A percentile compares a stretch with the other conserved stretches of the same genome.
phyloP scores from a whole-genome alignment of 2,888 invertebrate species.

The Endomychus coccineus region DNA sequence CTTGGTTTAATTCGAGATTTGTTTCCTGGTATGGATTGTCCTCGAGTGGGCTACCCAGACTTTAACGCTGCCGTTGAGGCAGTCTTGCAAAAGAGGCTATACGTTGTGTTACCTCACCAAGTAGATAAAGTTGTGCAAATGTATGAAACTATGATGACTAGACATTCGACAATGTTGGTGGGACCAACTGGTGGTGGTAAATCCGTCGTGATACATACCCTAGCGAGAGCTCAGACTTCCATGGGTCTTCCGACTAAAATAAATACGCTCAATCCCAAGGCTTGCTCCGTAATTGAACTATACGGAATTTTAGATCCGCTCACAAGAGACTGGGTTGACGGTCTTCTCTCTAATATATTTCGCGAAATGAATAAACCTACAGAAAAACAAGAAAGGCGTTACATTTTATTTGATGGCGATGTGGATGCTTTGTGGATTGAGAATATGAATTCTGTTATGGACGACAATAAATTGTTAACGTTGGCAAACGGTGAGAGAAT shows the following conservation, averaged over 20 bases:
- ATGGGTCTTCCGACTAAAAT: conserved; percentile 74
- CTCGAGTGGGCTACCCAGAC: conserved; percentile 78
- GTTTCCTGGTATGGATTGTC: conserved; percentile 86
- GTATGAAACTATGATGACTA: conserved; percentile 92
- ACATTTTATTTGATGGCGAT: conserved; percentile 88
- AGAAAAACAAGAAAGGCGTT: conserved; percentile 66
- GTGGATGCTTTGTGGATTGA: conserved; percentile 94
- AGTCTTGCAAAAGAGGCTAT: conserved; percentile 59
- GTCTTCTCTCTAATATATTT: conserved; percentile 83
- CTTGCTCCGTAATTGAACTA: conserved; percentile 80
- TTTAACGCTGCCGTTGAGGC: conserved; percentile 73
- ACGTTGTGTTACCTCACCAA: conserved; percentile 62
- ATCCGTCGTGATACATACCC: conserved; percentile 70
- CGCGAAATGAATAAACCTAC: conserved; percentile 79
- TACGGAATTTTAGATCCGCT: conserved; percentile 81
- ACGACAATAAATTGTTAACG: conserved; percentile 84
- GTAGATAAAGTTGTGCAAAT: conserved; percentile 67
- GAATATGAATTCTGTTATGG: conserved; percentile 97
- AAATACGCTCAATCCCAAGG: conserved; percentile 79
- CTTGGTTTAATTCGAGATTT: conserved; percentile 80
- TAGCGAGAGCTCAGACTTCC: conserved; percentile 70
- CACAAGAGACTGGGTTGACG: conserved; percentile 90
- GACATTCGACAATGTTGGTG: conserved; percentile 86
- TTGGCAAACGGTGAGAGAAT: conserved; percentile 87
- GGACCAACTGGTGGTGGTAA: conserved; percentile 93